A percentile compares a stretch with the other conserved stretches of the same genome.
These are phyloP conservation scores for Paramormyrops hopkinsi DNA, from an alignment of 2,797 vertebrate species.

Conservation along the genomic window DNA sequence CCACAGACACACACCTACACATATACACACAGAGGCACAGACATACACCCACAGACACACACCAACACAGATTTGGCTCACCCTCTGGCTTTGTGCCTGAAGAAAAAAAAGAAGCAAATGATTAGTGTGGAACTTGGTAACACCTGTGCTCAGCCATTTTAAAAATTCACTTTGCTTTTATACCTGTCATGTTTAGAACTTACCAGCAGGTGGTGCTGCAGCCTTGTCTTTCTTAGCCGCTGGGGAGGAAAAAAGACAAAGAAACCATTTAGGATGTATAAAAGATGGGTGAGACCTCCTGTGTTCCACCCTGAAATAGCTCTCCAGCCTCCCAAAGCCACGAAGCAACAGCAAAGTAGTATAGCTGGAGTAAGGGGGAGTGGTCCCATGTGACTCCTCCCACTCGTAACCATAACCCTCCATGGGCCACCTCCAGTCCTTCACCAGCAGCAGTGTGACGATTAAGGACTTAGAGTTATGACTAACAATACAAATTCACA, in stretches of 20 bases:
- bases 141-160: not conserved
- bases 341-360: not conserved
- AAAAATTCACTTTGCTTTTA: not conserved
- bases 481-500: not conserved
- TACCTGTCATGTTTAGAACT: not conserved
- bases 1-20: not conserved
- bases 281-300: not conserved
- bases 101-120: not conserved
- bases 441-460: not conserved
- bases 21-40: not conserved
- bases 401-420: not conserved
- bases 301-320: not conserved
- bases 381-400: not conserved
- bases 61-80: not conserved
- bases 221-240: constrained; percentile 15
- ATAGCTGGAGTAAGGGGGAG: not conserved
- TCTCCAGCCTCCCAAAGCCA: not conserved
- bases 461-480: not conserved
- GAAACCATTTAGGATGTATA: not conserved
- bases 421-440: not conserved
- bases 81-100: constrained; percentile 12
- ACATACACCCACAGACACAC: not conserved
- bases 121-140: not conserved
- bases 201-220: constrained; percentile 18
- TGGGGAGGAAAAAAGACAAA: not conserved